Conservation (phyloP, 1,140 invertebrate species). For the Nixonia krombeini region DNA sequence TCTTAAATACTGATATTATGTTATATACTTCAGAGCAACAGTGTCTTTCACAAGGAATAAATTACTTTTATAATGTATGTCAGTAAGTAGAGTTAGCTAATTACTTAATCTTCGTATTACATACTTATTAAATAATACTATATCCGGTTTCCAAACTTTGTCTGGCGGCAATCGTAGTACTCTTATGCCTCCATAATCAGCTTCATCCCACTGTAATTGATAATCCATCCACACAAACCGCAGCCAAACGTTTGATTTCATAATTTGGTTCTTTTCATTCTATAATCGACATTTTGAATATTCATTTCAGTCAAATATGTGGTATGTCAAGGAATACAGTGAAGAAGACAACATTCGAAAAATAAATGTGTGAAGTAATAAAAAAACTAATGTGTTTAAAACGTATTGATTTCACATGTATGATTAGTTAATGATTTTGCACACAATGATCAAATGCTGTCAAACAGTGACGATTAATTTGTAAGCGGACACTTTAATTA, state of each 20-base stretch:
- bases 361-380: too few species aligned
- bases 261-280: constrained; percentile 99
- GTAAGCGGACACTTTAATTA: too few species aligned
- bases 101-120: constrained; percentile 55
- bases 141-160: constrained; percentile 99
- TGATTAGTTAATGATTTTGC: constrained; percentile 1
- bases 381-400: too few species aligned
- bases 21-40: too few species aligned
- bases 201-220: constrained; percentile 97
- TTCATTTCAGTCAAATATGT: too few species aligned
- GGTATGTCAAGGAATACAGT: too few species aligned
- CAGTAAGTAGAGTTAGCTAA: background rate
- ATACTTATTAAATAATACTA: constrained; percentile 99
- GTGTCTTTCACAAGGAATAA: background rate
- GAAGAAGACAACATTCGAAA: too few species aligned
- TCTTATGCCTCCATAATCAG: constrained; percentile 97
- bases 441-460: background rate
- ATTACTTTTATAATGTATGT: background rate
- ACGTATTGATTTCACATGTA: too few species aligned
- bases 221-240: constrained; percentile 98
- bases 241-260: constrained; percentile 99
- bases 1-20: too few species aligned
- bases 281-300: constrained; percentile 72
- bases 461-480: too few species aligned
- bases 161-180: constrained; percentile 96